phyloP scores from a whole-genome alignment of 1,140 invertebrate genomes.

The Acromyrmex heyeri region DNA sequence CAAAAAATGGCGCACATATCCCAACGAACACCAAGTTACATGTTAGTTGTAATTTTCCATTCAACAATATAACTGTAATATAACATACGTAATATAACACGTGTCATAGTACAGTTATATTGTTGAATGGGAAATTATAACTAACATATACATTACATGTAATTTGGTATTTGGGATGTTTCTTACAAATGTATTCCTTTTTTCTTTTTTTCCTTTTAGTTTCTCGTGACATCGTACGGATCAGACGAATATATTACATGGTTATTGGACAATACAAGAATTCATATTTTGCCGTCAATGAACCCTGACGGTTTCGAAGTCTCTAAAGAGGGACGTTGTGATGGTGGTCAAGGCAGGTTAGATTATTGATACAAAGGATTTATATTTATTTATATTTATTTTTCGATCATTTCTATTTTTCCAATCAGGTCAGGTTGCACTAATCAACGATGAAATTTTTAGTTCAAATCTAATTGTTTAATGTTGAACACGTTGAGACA shows the following conservation, averaged over 20 bases:
- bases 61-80: no score
- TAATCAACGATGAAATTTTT: neutral
- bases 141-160: no score
- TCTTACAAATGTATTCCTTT: neutral
- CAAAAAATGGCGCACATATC: neutral
- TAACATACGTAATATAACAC: no score
- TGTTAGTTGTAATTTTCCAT: no score
- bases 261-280: conserved; percentile 95
- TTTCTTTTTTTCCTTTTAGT: conserved; percentile 86
- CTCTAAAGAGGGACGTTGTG: conserved; percentile 94
- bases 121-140: no score
- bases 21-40: no score
- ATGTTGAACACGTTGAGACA: neutral
- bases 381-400: neutral
- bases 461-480: neutral
- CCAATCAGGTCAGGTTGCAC: neutral
- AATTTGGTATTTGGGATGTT: neutral
- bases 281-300: conserved; percentile 97
- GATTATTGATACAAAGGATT: conserved; percentile 26
- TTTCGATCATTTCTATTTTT: neutral
- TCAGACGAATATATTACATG: conserved; percentile 93
- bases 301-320: conserved; percentile 97
- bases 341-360: conserved; percentile 93
- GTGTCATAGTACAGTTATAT: no score
- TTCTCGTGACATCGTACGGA: conserved; percentile 93